Evolutionary conservation across 2,113 vertebrate species (phyloP), one percentile per base, ranked within the genome.

Genomic region (Chaetodon trifascialis): DNA sequence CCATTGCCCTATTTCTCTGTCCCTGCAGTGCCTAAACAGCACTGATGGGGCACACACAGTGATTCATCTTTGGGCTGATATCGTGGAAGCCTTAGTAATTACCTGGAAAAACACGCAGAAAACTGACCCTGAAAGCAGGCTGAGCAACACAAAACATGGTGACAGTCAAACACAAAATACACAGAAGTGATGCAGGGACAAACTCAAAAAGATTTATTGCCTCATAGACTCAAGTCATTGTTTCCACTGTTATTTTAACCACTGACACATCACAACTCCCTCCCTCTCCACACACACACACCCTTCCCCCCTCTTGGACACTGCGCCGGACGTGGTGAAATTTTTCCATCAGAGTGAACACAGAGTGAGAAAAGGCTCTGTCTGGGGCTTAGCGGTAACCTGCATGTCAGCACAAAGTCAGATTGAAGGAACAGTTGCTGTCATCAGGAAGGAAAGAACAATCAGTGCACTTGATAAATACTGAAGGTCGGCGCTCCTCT

Each of bases 201-300:
- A 76, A 58, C 21, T 59, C 17, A 9, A 62, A 14, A 11, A 55
- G 52, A 59, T 52, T 34, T 69, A 67, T 70, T 87, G 72, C 56
- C 68, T 83, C 76, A 83, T 38, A 76, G 65, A 42, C 44, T 63
- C 47, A 71, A 75, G 73, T 88, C 80, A 86, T 89, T 85, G 85
- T 94, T 94, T 94, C 90, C 92, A 94, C 82, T 87, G 86, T 92
- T 88, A 64, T 90, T 88, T 73, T 46, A 85, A 65, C 56, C 63
- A 80, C 5, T 47, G 83, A 72, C 80, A 90, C 77, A 80, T 70
- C 59, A 58, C 23, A 56, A 55, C 60, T 69, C 71, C 40, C n/a
- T 73, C 23, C 71, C 44, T 76, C 64, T 30, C 67, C 51, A 47
- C 66, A 63, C 67, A 76, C 77, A 47, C 66, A 63, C 67, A 76